These are phyloP conservation scores for Spialia ferax DNA, from an alignment of 2,888 invertebrate species.

Conservation along the genomic window DNA sequence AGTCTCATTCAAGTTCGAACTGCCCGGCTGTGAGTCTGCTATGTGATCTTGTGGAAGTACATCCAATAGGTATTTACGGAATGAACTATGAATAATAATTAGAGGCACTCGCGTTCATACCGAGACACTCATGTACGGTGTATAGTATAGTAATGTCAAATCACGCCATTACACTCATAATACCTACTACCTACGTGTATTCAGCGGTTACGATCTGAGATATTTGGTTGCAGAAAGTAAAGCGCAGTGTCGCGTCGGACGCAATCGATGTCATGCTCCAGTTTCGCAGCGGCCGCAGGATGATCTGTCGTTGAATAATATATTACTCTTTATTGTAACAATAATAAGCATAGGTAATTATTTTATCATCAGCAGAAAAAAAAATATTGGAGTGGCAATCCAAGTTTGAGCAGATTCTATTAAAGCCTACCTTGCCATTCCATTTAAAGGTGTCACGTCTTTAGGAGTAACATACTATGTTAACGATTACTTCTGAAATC, in stretches of 20 bases:
- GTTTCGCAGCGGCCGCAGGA: conserved; percentile 33
- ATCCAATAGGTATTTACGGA: too few species aligned
- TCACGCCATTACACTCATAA: background rate
- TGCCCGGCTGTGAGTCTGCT: too few species aligned
- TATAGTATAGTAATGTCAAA: too few species aligned
- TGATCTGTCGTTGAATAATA: conserved; percentile 11
- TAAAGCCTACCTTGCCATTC: too few species aligned
- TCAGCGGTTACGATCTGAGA: conserved; percentile 10
- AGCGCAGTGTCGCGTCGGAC: conserved; percentile 14
- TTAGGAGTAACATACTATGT: background rate
- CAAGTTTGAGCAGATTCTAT: background rate
- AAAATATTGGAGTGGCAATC: background rate
- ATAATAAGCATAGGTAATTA: background rate
- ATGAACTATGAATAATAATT: too few species aligned
- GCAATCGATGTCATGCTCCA: conserved; percentile 37
- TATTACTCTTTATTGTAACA: background rate
- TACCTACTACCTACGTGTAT: conserved; percentile 2
- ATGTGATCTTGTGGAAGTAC: too few species aligned
- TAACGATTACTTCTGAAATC: background rate
- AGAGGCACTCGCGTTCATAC: too few species aligned
- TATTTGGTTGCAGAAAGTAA: conserved; percentile 17
- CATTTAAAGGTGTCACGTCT: background rate
- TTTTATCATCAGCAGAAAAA: background rate
- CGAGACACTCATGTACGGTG: too few species aligned
- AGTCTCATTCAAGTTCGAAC: too few species aligned